These are phyloP conservation scores for Heterotis niloticus DNA, from an alignment of 2,113 vertebrate species.

Conservation along the genomic window DNA sequence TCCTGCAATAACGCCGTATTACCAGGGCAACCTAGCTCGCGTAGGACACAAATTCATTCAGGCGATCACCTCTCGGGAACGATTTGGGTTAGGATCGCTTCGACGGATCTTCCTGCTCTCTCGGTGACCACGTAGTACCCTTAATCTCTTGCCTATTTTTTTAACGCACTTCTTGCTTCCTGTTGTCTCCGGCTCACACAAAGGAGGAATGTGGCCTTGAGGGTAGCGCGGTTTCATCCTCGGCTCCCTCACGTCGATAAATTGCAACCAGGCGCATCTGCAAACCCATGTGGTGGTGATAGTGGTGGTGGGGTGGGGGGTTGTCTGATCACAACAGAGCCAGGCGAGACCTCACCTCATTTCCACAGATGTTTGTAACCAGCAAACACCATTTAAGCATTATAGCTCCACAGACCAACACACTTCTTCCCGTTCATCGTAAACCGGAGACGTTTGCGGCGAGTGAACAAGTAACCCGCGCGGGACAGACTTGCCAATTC, in stretches of 20 bases:
- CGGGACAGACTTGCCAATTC: too few relatives aligned
- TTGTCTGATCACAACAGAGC: slow-evolving; percentile 21
- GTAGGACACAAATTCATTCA: slow-evolving; percentile 2
- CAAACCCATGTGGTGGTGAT: slow-evolving; percentile 20
- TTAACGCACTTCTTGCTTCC: slow-evolving; percentile 10
- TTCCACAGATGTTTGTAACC: slow-evolving; percentile 5
- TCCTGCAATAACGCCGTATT: neutral
- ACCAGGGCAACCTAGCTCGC: neutral
- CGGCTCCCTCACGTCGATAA: slow-evolving; percentile 6
- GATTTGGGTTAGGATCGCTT: neutral
- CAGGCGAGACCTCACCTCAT: neutral
- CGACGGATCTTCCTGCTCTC: neutral
- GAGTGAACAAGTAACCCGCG: too few relatives aligned
- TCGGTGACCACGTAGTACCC: too few relatives aligned
- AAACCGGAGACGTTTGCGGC: too few relatives aligned
- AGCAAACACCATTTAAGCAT: slow-evolving; percentile 6
- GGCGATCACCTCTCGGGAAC: slow-evolving; percentile 38
- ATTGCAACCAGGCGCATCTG: slow-evolving; percentile 21
- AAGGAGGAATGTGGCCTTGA: neutral
- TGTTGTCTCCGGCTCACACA: neutral
- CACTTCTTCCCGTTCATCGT: too few relatives aligned
- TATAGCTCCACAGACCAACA: slow-evolving; percentile 8
- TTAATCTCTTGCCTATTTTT: neutral
- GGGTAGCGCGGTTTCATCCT: neutral
- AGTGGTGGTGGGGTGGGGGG: neutral